A percentile compares a stretch with the other conserved stretches of the same genome.
Conservation (phyloP, 1,140 invertebrate genomes). For the Dreissena rostriformis region DNA sequence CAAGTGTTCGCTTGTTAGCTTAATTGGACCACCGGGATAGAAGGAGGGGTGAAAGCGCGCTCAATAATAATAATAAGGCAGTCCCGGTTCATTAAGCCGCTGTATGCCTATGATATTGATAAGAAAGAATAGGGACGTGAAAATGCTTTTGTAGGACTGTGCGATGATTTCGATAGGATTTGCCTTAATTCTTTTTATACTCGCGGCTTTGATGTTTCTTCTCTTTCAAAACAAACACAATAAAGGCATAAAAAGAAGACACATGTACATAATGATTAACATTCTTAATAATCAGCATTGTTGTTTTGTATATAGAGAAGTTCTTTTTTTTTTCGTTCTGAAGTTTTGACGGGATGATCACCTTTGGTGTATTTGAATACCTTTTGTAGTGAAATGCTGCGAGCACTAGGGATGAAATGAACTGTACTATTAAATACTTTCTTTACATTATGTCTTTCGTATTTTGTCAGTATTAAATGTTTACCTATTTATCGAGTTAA, state of each 20-base stretch:
- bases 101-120: no score
- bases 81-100: not conserved
- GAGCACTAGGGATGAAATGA: no score
- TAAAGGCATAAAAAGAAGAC: not conserved
- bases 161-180: not conserved
- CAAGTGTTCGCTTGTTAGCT: slow-evolving; percentile 39
- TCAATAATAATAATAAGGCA: not conserved
- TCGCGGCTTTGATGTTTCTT: not conserved
- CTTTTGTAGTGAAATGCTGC: no score
- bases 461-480: no score
- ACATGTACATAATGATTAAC: not conserved
- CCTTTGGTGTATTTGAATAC: no score
- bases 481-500: no score
- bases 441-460: no score
- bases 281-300: no score
- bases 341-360: no score
- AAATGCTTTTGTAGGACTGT: not conserved
- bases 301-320: no score
- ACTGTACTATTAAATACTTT: no score
- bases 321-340: no score
- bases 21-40: slow-evolving; percentile 55
- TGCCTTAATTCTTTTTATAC: not conserved
- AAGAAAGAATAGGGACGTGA: not conserved
- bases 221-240: not conserved
- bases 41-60: not conserved